A percentile compares a stretch with the other conserved stretches of the same genome.
phyloP scores from a whole-genome alignment of 2,113 vertebrate genomes.

The Crotalus viridis region DNA sequence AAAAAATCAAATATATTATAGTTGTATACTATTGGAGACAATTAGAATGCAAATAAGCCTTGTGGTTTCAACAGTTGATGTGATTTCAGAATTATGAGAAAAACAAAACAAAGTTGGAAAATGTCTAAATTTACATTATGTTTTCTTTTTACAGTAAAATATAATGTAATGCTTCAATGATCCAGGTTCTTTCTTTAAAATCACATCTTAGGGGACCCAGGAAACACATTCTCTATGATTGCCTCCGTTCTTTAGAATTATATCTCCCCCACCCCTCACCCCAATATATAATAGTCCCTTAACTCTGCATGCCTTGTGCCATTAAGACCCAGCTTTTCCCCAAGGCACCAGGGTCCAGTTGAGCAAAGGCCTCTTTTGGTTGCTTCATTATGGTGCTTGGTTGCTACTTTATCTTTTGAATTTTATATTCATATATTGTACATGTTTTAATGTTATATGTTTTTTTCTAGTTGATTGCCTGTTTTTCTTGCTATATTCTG shows the following conservation, averaged over 20 bases:
- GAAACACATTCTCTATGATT: not conserved
- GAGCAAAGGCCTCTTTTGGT: not conserved
- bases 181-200: not conserved
- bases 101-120: not conserved
- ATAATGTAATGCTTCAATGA: not conserved
- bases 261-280: not conserved
- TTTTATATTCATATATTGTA: not conserved
- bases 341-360: not conserved
- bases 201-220: not conserved
- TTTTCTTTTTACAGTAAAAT: not conserved
- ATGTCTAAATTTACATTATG: not conserved
- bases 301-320: not conserved
- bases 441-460: not conserved
- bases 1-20: slow-evolving; percentile 5
- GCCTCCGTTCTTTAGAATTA: not conserved
- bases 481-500: not conserved
- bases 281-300: not conserved
- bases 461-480: not conserved
- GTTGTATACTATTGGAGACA: not conserved
- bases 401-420: not conserved
- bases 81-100: not conserved
- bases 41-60: slow-evolving; percentile 4
- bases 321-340: not conserved
- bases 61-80: slow-evolving; percentile 25
- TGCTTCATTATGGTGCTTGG: not conserved